Percentiles rank a stretch among this genome's conserved stretches.
Evolutionary conservation across 2,888 invertebrate genomes (phyloP).

Genomic region (Drosophila acutilabella): DNA sequence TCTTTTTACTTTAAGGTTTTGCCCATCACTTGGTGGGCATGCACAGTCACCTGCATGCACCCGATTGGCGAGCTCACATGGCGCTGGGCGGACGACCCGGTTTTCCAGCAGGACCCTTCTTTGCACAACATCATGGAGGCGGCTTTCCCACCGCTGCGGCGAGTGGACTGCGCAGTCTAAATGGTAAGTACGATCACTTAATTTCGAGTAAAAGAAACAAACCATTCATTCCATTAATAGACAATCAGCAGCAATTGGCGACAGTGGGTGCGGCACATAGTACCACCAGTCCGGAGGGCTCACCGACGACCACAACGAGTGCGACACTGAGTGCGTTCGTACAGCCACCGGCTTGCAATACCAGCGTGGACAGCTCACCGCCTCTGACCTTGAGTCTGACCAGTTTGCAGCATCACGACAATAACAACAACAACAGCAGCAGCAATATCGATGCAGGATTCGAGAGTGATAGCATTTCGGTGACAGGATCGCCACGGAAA

Average conservation of each 20-base stretch:
- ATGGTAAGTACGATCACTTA: slow-evolving; percentile 66
- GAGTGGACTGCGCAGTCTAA: slow-evolving; percentile 84
- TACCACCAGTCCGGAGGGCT: slow-evolving; percentile 90
- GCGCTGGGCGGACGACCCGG: slow-evolving; percentile 81
- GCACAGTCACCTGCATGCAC: slow-evolving; percentile 88
- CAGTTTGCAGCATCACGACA: slow-evolving; percentile 77
- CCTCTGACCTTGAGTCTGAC: slow-evolving; percentile 79
- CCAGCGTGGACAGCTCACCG: slow-evolving; percentile 84
- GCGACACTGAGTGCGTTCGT: slow-evolving; percentile 66
- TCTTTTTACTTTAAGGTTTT: slow-evolving; percentile 86
- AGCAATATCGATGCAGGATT: slow-evolving; percentile 85
- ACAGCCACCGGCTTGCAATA: slow-evolving; percentile 57
- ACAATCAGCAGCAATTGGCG: slow-evolving; percentile 77
- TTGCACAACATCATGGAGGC: slow-evolving; percentile 86
- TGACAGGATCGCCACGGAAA: slow-evolving; percentile 85
- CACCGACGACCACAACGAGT: slow-evolving; percentile 85
- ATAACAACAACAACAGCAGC: slow-evolving; percentile 84
- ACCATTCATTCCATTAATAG: slow-evolving; percentile 18
- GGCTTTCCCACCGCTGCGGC: slow-evolving; percentile 85
- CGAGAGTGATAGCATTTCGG: slow-evolving; percentile 85
- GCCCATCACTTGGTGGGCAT: slow-evolving; percentile 91
- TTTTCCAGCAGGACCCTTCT: slow-evolving; percentile 85
- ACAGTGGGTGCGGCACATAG: slow-evolving; percentile 87
- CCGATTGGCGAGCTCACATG: slow-evolving; percentile 87
- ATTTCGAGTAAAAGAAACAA: not conserved